Base-by-base conservation (phyloP, 2,888 invertebrate genomes). In the Icerya purchasi region DNA sequence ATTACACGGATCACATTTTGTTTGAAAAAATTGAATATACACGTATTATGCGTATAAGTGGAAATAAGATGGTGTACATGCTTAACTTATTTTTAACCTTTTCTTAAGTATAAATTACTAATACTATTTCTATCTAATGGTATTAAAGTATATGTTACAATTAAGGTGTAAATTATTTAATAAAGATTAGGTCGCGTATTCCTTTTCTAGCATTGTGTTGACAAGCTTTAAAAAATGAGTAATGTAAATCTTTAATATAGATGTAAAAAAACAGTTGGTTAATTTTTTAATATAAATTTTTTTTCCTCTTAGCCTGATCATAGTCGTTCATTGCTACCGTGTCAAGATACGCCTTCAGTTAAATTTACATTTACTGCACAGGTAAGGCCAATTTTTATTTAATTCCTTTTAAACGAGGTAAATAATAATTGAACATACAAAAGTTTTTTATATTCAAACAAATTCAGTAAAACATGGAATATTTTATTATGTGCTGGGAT, bases 341-440 rank as follows among this genome's bases (percentile, higher is more conserved):
- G 92, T 68, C 93, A 94, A 74, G 91, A 94, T 74, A 83, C 90
- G 0, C 93, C 94, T 0, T 79, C 82, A 0, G 86, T 92, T 0
- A 96, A 96, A 73, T 80, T 83, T 65, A 83, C 86, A 0, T 94
- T 91, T 70, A 76, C 79, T 58, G 88, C 89, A 5, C 76, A 70
- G 70, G 77, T 77, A 69, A n/a, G n/a, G n/a, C n/a, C n/a, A n/a
- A n/a, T n/a, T n/a, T n/a, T n/a, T n/a, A n/a, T n/a, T n/a, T n/a
- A n/a, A n/a, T n/a, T n/a, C n/a, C n/a, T n/a, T n/a, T n/a, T n/a
- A n/a, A n/a, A n/a, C n/a, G n/a, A n/a, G n/a, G n/a, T n/a, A n/a
- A n/a, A n/a, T n/a, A n/a, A n/a, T n/a, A 24, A 10, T n/a, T 49
- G 1, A 23, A 53, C 20, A 22, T 10, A 1, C 22, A 22, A 19